Evolutionary conservation across 1,140 invertebrate genomes (phyloP), one percentile per base, ranked within the genome.

Genomic region (Frieseomelitta varia): DNA sequence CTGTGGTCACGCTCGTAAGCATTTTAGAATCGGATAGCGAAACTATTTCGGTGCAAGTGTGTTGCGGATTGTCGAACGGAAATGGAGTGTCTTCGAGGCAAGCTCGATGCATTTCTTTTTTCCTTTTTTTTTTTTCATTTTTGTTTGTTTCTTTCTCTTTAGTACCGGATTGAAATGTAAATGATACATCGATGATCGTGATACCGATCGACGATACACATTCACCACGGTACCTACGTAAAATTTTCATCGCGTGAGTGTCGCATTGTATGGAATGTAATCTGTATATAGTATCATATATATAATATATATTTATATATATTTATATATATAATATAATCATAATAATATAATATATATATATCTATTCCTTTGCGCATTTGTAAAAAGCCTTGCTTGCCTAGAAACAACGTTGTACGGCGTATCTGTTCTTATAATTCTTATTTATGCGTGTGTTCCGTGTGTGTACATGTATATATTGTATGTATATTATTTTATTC

Each of bases 361-460:
- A 85, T 90, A 91, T 90, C 86, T 93, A 91, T 93, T 88, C 88
- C 83, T 81, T 91, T 87, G 87, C 87, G 89, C 88, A 88, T 92
- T 93, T 94, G 91, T 94, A 93, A 94, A 94, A 94, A 94, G 93
- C 93, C 83, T 92, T 85, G 83, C 78, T 90, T 93, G 93, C 85
- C 89, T 93, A 89, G 93, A 90, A 94, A 93, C 91, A 92, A 94
- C 78, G 68, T 85, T 76, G 83, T 92, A 81, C 81, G 21, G 81
- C 77, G 74, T 81, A 47, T 74, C 56, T 73, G 69, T 67, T 69
- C 24, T 56, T 53, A 82, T 77, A 68, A 55, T 76, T 75, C 27
- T 39, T 77, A 78, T 51, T 79, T 14, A 17, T 65, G 58, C n/a
- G 47, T 47, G 56, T 73, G 39, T 81, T 61, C 17, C 34, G 73